These are phyloP conservation scores for Triplophysa tibetana DNA, from an alignment of 2,113 vertebrate species.

Conservation along the genomic window DNA sequence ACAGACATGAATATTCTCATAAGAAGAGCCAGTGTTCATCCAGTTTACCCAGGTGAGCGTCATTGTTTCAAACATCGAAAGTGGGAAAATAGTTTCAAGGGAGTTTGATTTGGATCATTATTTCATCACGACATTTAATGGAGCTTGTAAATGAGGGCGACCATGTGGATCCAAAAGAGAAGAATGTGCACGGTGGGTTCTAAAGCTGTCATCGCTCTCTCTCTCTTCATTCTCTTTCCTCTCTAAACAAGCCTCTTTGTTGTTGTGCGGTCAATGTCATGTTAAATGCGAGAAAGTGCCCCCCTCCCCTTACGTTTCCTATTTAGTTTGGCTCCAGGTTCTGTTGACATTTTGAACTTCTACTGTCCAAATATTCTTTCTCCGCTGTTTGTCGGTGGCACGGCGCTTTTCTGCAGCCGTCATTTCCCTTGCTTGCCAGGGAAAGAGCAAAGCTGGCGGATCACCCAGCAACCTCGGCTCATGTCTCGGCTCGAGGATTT, in stretches of 20 bases:
- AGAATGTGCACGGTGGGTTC: slow-evolving; percentile 38
- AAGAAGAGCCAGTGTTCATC: background rate
- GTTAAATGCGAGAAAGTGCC: slow-evolving; percentile 28
- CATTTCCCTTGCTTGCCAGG: slow-evolving; percentile 46
- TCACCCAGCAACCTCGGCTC: slow-evolving; percentile 54
- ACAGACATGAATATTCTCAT: background rate
- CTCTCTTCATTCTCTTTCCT: slow-evolving; percentile 34
- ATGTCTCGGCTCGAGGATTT: slow-evolving; percentile 47
- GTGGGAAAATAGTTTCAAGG: background rate
- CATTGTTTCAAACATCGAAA: slow-evolving; percentile 11
- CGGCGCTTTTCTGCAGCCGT: slow-evolving; percentile 32
- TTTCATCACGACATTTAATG: slow-evolving; percentile 42
- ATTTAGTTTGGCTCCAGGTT: slow-evolving; percentile 53
- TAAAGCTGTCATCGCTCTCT: slow-evolving; percentile 38
- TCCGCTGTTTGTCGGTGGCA: slow-evolving; percentile 44
- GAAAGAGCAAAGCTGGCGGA: slow-evolving; percentile 27
- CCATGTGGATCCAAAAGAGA: slow-evolving; percentile 36
- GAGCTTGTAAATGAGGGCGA: slow-evolving; percentile 12
- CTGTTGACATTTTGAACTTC: slow-evolving; percentile 51
- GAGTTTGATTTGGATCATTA: slow-evolving; percentile 30
- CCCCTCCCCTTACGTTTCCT: slow-evolving; percentile 43
- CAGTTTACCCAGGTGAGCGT: slow-evolving; percentile 1
- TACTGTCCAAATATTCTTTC: slow-evolving; percentile 53
- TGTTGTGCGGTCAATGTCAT: slow-evolving; percentile 42
- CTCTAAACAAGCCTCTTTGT: slow-evolving; percentile 36